Conservation (phyloP, 1,140 invertebrate genomes). For the Drosophila lacertosa region DNA sequence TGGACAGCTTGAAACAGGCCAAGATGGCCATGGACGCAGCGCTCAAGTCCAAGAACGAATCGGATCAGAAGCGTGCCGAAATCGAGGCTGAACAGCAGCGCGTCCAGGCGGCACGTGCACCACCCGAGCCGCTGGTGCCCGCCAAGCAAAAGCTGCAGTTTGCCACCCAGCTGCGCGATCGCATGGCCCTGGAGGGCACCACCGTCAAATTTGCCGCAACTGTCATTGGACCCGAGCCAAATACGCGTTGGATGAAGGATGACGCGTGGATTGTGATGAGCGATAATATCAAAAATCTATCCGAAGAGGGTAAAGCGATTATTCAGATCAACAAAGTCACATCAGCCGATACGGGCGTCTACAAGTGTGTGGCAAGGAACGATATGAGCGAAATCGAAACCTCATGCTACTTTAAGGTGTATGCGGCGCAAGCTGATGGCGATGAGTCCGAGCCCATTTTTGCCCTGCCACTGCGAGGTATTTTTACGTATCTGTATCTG, state of each 20-base stretch:
- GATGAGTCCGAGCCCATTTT: slow-evolving; percentile 83
- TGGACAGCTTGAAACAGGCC: slow-evolving; percentile 71
- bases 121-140: slow-evolving; percentile 72
- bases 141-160: slow-evolving; percentile 85
- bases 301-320: slow-evolving; percentile 79
- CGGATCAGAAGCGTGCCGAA: slow-evolving; percentile 73
- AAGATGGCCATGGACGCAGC: slow-evolving; percentile 72
- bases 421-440: slow-evolving; percentile 75
- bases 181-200: slow-evolving; percentile 90
- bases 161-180: slow-evolving; percentile 91
- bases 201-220: slow-evolving; percentile 92
- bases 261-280: slow-evolving; percentile 84
- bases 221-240: slow-evolving; percentile 91
- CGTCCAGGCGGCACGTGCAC: slow-evolving; percentile 54
- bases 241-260: slow-evolving; percentile 93
- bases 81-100: slow-evolving; percentile 65
- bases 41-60: slow-evolving; percentile 71
- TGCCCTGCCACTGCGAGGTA: slow-evolving; percentile 82
- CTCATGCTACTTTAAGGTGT: slow-evolving; percentile 83
- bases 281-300: slow-evolving; percentile 70
- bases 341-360: slow-evolving; percentile 71
- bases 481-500: slow-evolving; percentile 21
- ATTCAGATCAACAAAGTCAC: slow-evolving; percentile 68
- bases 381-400: slow-evolving; percentile 81
- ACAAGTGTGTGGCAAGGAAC: slow-evolving; percentile 82